phyloP scores from a whole-genome alignment of 1,140 invertebrate species.

The Drosophila sechellia region DNA sequence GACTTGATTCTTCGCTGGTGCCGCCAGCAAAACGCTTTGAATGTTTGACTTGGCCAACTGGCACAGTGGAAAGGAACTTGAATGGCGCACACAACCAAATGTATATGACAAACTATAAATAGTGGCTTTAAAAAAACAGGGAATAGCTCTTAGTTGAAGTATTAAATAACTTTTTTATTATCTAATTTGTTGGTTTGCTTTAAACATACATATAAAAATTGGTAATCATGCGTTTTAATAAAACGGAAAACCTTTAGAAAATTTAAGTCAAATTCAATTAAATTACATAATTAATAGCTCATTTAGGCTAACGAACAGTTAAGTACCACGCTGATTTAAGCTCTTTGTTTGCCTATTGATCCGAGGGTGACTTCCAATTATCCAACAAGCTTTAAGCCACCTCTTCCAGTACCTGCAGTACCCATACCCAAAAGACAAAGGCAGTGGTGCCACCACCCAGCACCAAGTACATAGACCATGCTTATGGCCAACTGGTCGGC shows the following conservation, averaged over 20 bases:
- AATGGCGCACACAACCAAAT: not conserved
- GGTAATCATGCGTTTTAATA: not conserved
- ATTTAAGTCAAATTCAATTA: constrained; percentile 13
- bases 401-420: not conserved
- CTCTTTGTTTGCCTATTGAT: constrained; percentile 8
- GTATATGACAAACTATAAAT: too few species aligned
- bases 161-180: too few species aligned
- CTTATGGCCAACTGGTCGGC: constrained; percentile 53
- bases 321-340: constrained; percentile 7
- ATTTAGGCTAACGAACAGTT: constrained; percentile 21
- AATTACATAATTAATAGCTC: constrained; percentile 22
- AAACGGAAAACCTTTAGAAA: constrained; percentile 8
- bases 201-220: too few species aligned
- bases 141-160: too few species aligned
- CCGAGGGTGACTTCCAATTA: constrained; percentile 20
- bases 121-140: too few species aligned
- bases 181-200: too few species aligned
- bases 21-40: constrained; percentile 14
- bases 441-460: constrained; percentile 25
- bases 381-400: constrained; percentile 10
- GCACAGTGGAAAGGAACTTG: constrained; percentile 29
- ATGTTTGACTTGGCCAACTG: constrained; percentile 19
- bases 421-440: constrained; percentile 24
- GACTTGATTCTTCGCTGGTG: constrained; percentile 45
- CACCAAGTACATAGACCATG: constrained; percentile 7